Evolutionary conservation across 2,797 vertebrate genomes (phyloP).

Genomic region (Ibycter americanus): DNA sequence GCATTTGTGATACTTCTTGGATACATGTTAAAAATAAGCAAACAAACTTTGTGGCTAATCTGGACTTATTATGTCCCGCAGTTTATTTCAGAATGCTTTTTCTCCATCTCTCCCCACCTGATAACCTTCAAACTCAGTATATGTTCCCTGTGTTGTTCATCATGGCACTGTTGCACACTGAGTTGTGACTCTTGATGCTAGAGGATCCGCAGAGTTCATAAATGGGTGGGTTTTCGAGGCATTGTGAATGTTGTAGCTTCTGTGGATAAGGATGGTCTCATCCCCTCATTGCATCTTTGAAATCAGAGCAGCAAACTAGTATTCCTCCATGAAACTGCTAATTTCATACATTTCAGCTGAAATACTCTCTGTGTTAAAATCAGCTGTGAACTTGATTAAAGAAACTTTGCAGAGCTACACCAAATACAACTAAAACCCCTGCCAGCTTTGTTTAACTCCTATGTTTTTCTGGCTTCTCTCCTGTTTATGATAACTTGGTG

Average conservation of each 20-base stretch:
- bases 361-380: not conserved
- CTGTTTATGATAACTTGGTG: not conserved
- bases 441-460: not conserved
- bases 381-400: not conserved
- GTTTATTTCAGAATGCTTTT: not conserved
- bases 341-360: not conserved
- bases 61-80: not conserved
- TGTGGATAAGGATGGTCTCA: not conserved
- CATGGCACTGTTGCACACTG: rapidly evolving
- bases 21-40: not conserved
- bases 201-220: not conserved
- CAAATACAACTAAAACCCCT: not conserved
- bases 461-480: not conserved
- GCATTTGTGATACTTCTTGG: not conserved
- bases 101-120: not conserved
- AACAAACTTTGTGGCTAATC: not conserved
- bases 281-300: not conserved
- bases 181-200: not conserved
- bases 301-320: not conserved
- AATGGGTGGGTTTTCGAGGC: not conserved
- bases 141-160: not conserved
- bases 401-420: not conserved
- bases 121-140: not conserved
- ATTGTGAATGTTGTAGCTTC: not conserved
- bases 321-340: not conserved